Percentiles rank a stretch among this genome's conserved stretches.
phyloP scores from a whole-genome alignment of 2,797 vertebrate species.

The Halcyon leucocephala region DNA sequence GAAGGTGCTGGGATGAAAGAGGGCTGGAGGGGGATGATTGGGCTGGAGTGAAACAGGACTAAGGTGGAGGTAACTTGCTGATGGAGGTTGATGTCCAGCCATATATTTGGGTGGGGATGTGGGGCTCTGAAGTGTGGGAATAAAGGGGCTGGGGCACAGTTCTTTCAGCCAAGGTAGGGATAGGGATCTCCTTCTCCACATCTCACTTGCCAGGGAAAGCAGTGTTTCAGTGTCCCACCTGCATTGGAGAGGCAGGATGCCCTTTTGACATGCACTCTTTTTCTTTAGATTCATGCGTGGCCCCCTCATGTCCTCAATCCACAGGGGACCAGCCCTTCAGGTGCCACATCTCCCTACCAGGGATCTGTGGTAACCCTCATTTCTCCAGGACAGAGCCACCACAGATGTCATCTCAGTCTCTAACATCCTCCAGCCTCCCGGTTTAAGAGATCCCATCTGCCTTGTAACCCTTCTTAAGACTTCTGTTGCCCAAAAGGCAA shows the following conservation, averaged over 20 bases:
- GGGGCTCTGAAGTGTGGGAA: not conserved
- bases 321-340: not conserved
- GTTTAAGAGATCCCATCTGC: not conserved
- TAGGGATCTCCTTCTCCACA: not conserved
- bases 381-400: not conserved
- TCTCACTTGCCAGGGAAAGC: not conserved
- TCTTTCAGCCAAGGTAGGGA: not conserved
- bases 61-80: accelerated
- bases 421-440: accelerated
- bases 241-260: not conserved
- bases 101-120: not conserved
- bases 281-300: not conserved
- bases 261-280: not conserved
- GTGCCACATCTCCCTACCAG: not conserved
- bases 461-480: not conserved
- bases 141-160: not conserved
- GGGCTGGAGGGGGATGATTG: not conserved
- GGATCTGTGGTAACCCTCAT: not conserved
- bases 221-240: not conserved
- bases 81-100: not conserved
- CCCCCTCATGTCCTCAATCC: not conserved
- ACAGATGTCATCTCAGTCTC: accelerated
- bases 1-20: not conserved
- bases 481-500: not conserved
- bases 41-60: not conserved